Conservation (phyloP, 2,113 vertebrate species). For the Pituophis catenifer region DNA sequence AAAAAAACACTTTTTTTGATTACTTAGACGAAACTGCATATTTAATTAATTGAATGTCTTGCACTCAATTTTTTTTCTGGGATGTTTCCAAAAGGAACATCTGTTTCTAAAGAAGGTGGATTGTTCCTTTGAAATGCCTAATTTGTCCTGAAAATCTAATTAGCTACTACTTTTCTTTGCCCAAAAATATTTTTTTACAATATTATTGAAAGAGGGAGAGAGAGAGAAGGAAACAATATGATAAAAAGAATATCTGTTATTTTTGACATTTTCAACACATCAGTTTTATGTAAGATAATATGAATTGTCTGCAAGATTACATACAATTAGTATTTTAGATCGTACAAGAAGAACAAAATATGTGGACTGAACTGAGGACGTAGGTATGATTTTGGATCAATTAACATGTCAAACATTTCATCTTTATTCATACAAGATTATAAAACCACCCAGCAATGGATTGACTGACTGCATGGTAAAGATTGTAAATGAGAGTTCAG, state of each 20-base stretch:
- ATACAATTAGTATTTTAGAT: background rate
- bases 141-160: slow-evolving; percentile 18
- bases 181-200: slow-evolving; percentile 48
- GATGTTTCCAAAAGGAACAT: background rate
- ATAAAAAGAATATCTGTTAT: background rate
- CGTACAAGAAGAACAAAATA: background rate
- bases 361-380: background rate
- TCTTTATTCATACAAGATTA: background rate
- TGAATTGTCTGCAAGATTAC: background rate
- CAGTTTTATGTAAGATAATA: background rate
- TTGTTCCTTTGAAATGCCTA: slow-evolving; percentile 43
- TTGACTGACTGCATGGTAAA: background rate
- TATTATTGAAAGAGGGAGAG: slow-evolving; percentile 11
- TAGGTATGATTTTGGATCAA: background rate
- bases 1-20: background rate
- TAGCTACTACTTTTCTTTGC: slow-evolving; percentile 37
- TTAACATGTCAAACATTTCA: background rate
- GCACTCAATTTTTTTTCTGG: slow-evolving; percentile 26
- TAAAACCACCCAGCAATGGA: background rate
- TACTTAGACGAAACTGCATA: slow-evolving; percentile 2
- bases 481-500: background rate
- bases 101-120: slow-evolving; percentile 27
- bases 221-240: background rate
- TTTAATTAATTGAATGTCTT: slow-evolving; percentile 2
- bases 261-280: background rate